Conservation (phyloP, 2,888 invertebrate species). For the Pseudococcus jackbeardsleyi region DNA sequence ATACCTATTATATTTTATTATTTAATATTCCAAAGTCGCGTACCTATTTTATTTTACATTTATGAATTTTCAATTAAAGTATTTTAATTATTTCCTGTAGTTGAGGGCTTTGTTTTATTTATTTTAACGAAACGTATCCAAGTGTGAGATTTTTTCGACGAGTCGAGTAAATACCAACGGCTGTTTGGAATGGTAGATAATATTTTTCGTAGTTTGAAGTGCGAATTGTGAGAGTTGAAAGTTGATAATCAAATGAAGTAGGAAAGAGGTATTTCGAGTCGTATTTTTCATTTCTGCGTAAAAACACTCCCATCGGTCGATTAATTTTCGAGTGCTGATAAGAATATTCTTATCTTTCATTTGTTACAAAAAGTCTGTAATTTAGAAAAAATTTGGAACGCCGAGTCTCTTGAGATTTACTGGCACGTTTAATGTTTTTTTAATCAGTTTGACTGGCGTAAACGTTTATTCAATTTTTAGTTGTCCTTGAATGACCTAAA, state of each 20-base stretch:
- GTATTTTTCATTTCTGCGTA: neutral
- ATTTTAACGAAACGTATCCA: neutral
- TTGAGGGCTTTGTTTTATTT: neutral
- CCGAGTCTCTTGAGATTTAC: too few relatives aligned
- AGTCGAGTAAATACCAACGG: neutral
- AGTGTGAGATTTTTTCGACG: neutral
- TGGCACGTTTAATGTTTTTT: too few relatives aligned
- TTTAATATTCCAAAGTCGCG: conserved; percentile 20
- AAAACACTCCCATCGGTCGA: too few relatives aligned
- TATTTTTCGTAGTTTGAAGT: neutral
- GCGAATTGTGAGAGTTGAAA: neutral
- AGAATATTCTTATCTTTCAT: too few relatives aligned
- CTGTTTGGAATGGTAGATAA: neutral
- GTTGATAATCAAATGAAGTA: neutral
- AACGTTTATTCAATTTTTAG: too few relatives aligned
- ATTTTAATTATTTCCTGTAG: conserved; percentile 17
- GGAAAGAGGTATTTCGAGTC: neutral
- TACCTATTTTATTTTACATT: conserved; percentile 25
- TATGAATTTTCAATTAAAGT: conserved; percentile 19
- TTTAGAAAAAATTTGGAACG: too few relatives aligned
- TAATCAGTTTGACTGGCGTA: too few relatives aligned
- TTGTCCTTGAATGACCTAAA: too few relatives aligned
- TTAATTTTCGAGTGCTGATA: too few relatives aligned
- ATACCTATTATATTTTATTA: neutral
- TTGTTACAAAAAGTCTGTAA: too few relatives aligned